Evolutionary conservation across 2,797 vertebrate genomes (phyloP).

Genomic region (Gephyroberyx darwinii): DNA sequence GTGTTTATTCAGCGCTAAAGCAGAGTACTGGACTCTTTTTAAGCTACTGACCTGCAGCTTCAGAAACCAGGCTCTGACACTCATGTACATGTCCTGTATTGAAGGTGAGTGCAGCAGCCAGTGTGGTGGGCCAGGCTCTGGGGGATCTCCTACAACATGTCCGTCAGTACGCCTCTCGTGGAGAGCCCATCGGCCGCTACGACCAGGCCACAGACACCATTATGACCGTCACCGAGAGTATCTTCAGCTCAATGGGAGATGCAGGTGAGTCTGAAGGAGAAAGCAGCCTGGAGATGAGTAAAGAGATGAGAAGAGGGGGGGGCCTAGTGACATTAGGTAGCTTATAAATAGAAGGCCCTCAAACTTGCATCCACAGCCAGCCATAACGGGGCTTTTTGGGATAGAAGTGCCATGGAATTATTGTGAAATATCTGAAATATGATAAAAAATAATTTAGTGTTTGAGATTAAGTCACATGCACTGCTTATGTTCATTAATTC

Average conservation of each 20-base stretch:
- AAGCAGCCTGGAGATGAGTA: neutral
- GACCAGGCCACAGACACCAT: constrained; percentile 99
- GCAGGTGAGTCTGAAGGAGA: constrained; percentile 84
- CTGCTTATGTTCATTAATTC: no score
- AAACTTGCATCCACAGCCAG: no score
- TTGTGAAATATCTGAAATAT: no score
- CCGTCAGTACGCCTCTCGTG: constrained; percentile 92
- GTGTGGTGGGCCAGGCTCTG: constrained; percentile 92
- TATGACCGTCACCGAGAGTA: constrained; percentile 97
- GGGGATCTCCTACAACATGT: constrained; percentile 94
- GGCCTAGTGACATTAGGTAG: no score
- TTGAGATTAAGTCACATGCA: no score
- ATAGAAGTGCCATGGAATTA: no score
- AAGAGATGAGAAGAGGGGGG: no score
- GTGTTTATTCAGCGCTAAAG: no score
- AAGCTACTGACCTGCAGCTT: neutral
- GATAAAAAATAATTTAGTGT: no score
- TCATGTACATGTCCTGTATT: constrained; percentile 15
- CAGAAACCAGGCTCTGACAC: neutral
- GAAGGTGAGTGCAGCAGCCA: constrained; percentile 86
- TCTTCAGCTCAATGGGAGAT: constrained; percentile 98
- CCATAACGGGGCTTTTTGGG: no score
- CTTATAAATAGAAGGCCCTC: no score
- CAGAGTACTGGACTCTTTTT: no score
- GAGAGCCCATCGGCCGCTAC: constrained; percentile 96